Base-by-base conservation (phyloP, 2,113 vertebrate species). In the Hylia prasina region DNA sequence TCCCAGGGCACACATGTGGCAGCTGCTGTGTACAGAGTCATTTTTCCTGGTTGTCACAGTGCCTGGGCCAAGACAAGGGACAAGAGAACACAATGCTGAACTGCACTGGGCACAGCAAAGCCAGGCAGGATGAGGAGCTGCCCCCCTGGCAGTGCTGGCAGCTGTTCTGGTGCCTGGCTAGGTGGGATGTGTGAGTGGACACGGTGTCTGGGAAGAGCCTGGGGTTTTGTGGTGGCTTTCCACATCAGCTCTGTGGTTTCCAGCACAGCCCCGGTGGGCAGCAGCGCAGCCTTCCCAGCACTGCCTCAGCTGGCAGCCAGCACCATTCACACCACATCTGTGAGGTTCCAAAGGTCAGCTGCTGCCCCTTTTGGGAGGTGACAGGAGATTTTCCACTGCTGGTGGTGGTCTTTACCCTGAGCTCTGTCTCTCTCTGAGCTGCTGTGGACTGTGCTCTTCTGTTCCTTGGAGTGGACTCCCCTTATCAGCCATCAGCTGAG, bases 241-340 rank as follows among this genome's bases (percentile, higher is more conserved):
- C 69, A 44, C 0, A 0, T 18, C 77, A 57, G 15, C 1, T 0
- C 25, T 35, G 1, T 11, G 10, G 14, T 39, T 44, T 33, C 45
- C 71, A 64, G 61, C 53, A 17, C 39, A 18, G 58, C 35, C 31
- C 8, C 11, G 4, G 13, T 19, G 58, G 58, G 58, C 37, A 61
- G 58, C 58, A 39, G 58, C 19, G 58, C 58, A 60, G 35, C 37
- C 24, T 61, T 33, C 37, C 2, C 11, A 77, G 80, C 81, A 24
- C 27, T 28, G 37, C 18, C 63, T 50, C 35, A 17, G 9, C 53
- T 25, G 15, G 10, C 76, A 90, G 48, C 24, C 57, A 39, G 21
- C 2, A 0, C 48, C 7, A 20, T 30, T 69, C 64, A 69, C 58
- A 65, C 27, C 15, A 15, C 31, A 53, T n/a, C 4, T 31, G 12